Evolutionary conservation across 2,888 invertebrate species (phyloP).

Genomic region (Parochlus steinenii): DNA sequence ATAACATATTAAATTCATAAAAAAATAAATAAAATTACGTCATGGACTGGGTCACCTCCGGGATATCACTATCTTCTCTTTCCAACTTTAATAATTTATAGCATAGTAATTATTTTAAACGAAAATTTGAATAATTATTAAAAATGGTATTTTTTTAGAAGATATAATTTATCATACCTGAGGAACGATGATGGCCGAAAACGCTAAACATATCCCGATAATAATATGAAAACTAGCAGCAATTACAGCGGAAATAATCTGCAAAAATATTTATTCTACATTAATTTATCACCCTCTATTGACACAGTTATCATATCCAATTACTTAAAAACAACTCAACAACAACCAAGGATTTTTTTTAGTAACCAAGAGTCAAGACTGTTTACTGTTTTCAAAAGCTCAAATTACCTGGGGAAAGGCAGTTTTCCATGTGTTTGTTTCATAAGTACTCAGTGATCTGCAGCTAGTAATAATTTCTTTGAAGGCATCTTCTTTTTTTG

Average conservation of each 20-base stretch:
- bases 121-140: too few species aligned
- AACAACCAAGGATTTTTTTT: background rate
- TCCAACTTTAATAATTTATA: too few species aligned
- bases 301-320: slow-evolving; percentile 1
- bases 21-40: too few species aligned
- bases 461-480: slow-evolving; percentile 31
- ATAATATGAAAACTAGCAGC: slow-evolving; percentile 39
- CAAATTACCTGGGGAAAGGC: slow-evolving; percentile 30
- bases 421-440: slow-evolving; percentile 26
- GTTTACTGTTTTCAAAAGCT: background rate
- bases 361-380: background rate
- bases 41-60: slow-evolving; percentile 15
- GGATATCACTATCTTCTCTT: slow-evolving; percentile 23
- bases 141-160: too few species aligned
- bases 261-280: slow-evolving; percentile 14
- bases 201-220: slow-evolving; percentile 41
- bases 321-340: background rate
- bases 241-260: slow-evolving; percentile 36
- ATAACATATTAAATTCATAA: too few species aligned
- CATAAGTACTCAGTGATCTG: slow-evolving; percentile 29
- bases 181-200: slow-evolving; percentile 38
- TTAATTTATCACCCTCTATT: slow-evolving; percentile 1
- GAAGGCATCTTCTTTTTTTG: slow-evolving; percentile 29
- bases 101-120: too few species aligned
- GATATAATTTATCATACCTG: too few species aligned